These are phyloP conservation scores for Blennius ocellaris DNA, from an alignment of 2,113 vertebrate genomes.

Conservation along the genomic window DNA sequence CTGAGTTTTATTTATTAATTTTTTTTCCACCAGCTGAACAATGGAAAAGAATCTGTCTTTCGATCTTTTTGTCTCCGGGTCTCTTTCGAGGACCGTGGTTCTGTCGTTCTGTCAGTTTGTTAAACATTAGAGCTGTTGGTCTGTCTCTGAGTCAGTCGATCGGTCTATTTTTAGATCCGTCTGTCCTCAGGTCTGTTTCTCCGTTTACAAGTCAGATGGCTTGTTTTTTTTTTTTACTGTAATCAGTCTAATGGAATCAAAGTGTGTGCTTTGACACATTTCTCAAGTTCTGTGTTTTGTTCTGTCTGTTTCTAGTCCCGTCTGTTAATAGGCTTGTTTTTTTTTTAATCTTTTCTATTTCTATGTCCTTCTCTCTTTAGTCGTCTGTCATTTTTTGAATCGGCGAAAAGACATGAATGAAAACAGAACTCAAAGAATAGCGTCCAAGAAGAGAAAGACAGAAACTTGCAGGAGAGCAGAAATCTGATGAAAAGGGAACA, in stretches of 20 bases:
- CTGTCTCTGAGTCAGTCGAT: neutral
- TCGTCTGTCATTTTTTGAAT: neutral
- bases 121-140: conserved; percentile 10
- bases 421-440: neutral
- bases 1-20: too few relatives aligned
- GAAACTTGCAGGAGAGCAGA: conserved; percentile 20
- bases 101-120: too few relatives aligned
- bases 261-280: too few relatives aligned
- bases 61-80: too few relatives aligned
- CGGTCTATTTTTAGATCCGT: conserved; percentile 21
- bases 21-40: too few relatives aligned
- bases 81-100: too few relatives aligned
- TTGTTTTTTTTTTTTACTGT: too few relatives aligned
- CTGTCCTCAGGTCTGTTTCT: too few relatives aligned
- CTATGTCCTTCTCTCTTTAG: neutral
- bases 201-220: too few relatives aligned
- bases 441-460: neutral
- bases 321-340: conserved; percentile 18
- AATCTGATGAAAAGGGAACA: conserved; percentile 33
- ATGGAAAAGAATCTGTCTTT: too few relatives aligned
- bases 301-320: conserved; percentile 4
- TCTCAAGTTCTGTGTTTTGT: too few relatives aligned
- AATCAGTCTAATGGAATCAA: too few relatives aligned
- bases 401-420: neutral
- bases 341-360: conserved; percentile 11